phyloP scores from a whole-genome alignment of 2,113 vertebrate genomes.

The Sula dactylatra region DNA sequence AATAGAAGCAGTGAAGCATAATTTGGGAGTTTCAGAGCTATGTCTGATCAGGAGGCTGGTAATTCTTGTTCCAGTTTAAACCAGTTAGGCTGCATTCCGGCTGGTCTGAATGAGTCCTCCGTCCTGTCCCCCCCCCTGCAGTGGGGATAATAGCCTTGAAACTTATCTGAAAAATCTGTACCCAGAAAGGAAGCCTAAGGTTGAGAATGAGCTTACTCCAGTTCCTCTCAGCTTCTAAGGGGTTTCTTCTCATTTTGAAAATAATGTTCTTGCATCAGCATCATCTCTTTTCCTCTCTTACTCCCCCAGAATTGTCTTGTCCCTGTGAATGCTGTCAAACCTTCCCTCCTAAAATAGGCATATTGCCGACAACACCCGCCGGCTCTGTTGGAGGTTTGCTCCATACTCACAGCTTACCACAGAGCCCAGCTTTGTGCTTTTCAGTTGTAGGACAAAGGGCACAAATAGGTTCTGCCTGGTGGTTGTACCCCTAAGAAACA shows the following conservation, averaged over 20 bases:
- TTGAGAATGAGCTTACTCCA: not conserved
- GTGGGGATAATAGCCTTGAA: not conserved
- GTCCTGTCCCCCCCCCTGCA: not conserved
- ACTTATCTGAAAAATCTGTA: not conserved
- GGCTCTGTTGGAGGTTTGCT: not conserved
- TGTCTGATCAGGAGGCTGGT: not conserved
- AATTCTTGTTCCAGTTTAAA: conserved; percentile 25
- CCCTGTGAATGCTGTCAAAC: not conserved
- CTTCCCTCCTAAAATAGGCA: not conserved
- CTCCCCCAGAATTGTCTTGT: fast-evolving
- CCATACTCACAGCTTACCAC: not conserved
- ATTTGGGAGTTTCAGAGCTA: not conserved
- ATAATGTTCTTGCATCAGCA: not conserved
- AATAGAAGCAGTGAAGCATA: not conserved
- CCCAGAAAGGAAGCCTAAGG: not conserved
- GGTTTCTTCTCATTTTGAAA: not conserved
- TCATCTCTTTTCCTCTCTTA: not conserved
- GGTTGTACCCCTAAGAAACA: not conserved
- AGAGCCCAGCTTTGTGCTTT: not conserved
- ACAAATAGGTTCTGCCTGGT: not conserved
- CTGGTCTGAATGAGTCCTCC: not conserved
- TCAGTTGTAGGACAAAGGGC: not conserved
- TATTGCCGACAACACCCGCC: not conserved
- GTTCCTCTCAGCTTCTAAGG: not conserved
- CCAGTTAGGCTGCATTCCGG: conserved; percentile 12